Base-by-base conservation (phyloP, 2,888 invertebrate species). In the Rhyacophila evoluta region DNA sequence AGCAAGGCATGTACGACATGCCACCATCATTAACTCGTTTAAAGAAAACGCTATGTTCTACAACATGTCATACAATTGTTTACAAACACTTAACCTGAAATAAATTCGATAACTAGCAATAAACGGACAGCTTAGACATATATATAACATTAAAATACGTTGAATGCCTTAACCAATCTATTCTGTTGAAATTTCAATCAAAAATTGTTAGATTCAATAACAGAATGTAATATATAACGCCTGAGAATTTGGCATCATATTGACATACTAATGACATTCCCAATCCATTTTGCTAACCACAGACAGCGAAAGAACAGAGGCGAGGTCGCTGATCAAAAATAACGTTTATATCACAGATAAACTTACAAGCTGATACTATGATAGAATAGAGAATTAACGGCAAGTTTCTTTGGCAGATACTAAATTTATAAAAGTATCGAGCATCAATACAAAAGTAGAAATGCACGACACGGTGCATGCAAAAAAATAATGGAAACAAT, bases 21-120 rank as follows among this genome's bases (percentile, higher is more conserved):
- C 10, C 55, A 55, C 55, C 55, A 55, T 55, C 8, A 0, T 55
- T 8, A 55, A 10, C 10, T 19, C 8, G 25, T 55, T 55, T n/a
- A n/a, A n/a, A n/a, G 2, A 25, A 25, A 55, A 25, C 55, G 10
- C 15, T 55, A 15, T 25, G 2, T 55, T 55, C 55, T 55, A 55
- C 19, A 55, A 15, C 55, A 55, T 55, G 8, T 55, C 55, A 55
- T 19, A 55, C 12, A 55, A 55, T 55, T 55, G 55, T 55, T 55
- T 55, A 55, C 55, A 55, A 55, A 55, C 8, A 55, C 55, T 55
- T 55, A 55, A 55, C 55, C 55, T 55, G 55, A 55, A 55, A 55
- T 55, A 55, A 4, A 55, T 33, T 2, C 55, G 19, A 55, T 55
- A 19, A 55, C 15, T 55, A 10, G 55, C 15, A 55, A 55, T 19